Evolutionary conservation across 2,797 vertebrate species (phyloP).

Genomic region (Lophius americanus): DNA sequence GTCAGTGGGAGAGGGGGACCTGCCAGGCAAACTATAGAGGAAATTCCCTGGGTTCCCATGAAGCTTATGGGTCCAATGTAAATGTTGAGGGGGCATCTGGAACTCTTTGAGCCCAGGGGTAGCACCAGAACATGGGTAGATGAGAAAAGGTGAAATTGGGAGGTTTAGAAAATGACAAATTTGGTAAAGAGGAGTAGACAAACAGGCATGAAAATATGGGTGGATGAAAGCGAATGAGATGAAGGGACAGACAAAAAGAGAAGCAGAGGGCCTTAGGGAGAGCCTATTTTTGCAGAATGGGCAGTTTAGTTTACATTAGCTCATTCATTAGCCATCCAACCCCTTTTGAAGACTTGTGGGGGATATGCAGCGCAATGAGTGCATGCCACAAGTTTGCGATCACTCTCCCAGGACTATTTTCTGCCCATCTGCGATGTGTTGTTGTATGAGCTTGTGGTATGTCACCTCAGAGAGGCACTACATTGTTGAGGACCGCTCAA

Average conservation of each 20-base stretch:
- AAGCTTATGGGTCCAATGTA: constrained; percentile 48
- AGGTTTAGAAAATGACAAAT: constrained; percentile 29
- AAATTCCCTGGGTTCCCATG: constrained; percentile 75
- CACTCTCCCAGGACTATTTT: constrained; percentile 40
- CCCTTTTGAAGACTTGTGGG: constrained; percentile 45
- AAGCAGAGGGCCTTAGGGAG: constrained; percentile 36
- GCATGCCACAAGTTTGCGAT: constrained; percentile 38
- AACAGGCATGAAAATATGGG: constrained; percentile 12
- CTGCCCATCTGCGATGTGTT: constrained; percentile 67
- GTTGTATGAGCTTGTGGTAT: constrained; percentile 34
- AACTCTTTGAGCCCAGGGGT: constrained; percentile 14
- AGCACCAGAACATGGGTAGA: constrained; percentile 17
- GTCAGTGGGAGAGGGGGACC: constrained; percentile 43
- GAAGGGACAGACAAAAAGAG: constrained; percentile 13
- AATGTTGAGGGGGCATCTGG: constrained; percentile 39
- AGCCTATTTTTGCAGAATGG: constrained; percentile 26
- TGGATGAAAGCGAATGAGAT: constrained; percentile 51
- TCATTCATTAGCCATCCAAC: constrained; percentile 53
- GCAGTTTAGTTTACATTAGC: constrained; percentile 58
- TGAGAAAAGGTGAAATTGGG: constrained; percentile 12
- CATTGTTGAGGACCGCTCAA: constrained; percentile 12
- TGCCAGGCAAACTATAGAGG: constrained; percentile 42
- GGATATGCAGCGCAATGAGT: constrained; percentile 31
- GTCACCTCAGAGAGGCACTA: constrained; percentile 25
- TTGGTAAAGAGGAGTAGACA: neutral